These are phyloP conservation scores for Phataginus tricuspis DNA, from an alignment of 2,797 vertebrate genomes.

Conservation along the genomic window DNA sequence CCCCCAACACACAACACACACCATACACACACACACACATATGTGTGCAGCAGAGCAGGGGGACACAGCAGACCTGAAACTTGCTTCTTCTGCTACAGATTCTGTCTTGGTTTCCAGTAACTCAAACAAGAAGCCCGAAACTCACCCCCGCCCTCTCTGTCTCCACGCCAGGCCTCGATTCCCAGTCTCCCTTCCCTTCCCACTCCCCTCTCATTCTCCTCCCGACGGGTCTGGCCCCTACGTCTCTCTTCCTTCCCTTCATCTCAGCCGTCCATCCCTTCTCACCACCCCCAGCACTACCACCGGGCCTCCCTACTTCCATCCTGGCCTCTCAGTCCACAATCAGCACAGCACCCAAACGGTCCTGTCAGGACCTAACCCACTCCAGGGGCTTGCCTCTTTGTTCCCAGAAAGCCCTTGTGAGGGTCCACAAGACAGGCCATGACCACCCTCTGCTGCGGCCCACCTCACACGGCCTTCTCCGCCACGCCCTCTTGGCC, in stretches of 20 bases:
- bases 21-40: not conserved
- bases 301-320: fast-evolving
- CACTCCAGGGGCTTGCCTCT: not conserved
- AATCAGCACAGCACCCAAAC: not conserved
- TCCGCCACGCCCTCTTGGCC: fast-evolving
- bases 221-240: not conserved
- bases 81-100: not conserved
- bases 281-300: not conserved
- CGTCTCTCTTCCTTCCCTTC: not conserved
- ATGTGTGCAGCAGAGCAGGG: too few relatives aligned
- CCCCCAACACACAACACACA: not conserved
- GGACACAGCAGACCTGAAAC: not conserved
- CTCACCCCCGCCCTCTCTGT: not conserved
- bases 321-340: not conserved
- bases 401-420: not conserved
- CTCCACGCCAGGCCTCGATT: too few relatives aligned
- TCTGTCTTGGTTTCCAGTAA: not conserved
- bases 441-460: not conserved
- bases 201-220: fast-evolving
- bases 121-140: not conserved
- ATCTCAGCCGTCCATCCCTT: not conserved
- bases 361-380: not conserved
- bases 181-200: not conserved
- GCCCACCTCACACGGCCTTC: not conserved
- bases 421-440: not conserved